These are phyloP conservation scores for Stenotaenia linearis DNA, from an alignment of 2,888 invertebrate genomes.

Conservation along the genomic window DNA sequence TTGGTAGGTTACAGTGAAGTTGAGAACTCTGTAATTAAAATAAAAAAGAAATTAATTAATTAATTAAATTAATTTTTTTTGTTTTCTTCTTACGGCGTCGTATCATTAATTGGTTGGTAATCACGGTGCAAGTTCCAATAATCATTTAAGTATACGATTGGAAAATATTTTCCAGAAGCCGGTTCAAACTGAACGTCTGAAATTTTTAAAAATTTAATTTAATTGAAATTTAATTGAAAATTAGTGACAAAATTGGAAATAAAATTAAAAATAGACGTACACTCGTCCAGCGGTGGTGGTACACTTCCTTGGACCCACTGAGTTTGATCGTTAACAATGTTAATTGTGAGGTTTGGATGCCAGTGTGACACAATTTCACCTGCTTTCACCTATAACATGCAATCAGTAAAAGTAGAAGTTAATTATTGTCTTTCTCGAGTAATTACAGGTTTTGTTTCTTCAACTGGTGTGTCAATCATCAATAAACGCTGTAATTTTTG, in stretches of 20 bases:
- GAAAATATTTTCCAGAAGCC: conserved; percentile 80
- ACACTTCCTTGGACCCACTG: conserved; percentile 87
- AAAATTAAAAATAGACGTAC: too few species aligned
- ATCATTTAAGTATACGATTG: conserved; percentile 90
- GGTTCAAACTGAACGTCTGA: conserved; percentile 76
- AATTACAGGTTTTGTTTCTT: conserved; percentile 27
- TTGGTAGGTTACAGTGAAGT: conserved; percentile 54
- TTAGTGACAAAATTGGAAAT: neutral
- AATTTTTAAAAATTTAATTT: too few species aligned
- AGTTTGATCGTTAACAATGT: conserved; percentile 91
- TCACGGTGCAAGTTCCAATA: conserved; percentile 98
- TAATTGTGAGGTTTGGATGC: conserved; percentile 97
- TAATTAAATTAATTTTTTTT: neutral
- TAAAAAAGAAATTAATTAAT: conserved; percentile 53
- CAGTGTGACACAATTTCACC: conserved; percentile 94
- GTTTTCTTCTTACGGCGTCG: conserved; percentile 50
- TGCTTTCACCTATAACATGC: neutral
- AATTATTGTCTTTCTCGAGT: neutral
- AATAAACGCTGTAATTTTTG: conserved; percentile 22
- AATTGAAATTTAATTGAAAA: neutral
- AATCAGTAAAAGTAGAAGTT: neutral
- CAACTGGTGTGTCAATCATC: neutral
- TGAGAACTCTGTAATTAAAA: conserved; percentile 44
- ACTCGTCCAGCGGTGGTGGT: conserved; percentile 87
- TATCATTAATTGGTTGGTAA: conserved; percentile 83